A percentile compares a stretch with the other conserved stretches of the same genome.
phyloP scores from a whole-genome alignment of 2,888 invertebrate species.

The Cecidostiba fungosa region DNA sequence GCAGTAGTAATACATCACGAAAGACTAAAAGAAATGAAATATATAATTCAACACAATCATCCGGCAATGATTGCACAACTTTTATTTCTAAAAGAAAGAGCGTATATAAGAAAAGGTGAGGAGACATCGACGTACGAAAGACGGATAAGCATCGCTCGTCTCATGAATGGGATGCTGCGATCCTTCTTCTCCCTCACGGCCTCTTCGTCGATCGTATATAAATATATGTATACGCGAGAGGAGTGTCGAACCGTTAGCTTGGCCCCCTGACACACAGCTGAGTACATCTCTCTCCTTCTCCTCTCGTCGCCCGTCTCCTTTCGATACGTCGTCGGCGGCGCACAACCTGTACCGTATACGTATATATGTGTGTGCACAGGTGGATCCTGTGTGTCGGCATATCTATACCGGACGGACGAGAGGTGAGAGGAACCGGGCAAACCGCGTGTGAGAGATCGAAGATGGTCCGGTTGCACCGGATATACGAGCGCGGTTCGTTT shows the following conservation, averaged over 20 bases:
- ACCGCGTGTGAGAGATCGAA: background rate
- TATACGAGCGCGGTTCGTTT: background rate
- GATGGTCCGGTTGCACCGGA: conserved; percentile 16
- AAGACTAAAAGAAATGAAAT: background rate
- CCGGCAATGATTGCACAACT: background rate
- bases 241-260: conserved; percentile 75
- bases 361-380: background rate
- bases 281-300: conserved; percentile 53
- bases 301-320: conserved; percentile 30
- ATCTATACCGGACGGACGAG: background rate
- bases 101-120: background rate
- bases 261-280: conserved; percentile 77
- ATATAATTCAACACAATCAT: background rate
- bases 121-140: background rate
- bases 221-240: conserved; percentile 26
- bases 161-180: conserved; percentile 67
- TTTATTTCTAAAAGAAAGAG: background rate
- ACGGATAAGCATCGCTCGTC: conserved; percentile 60
- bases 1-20: background rate
- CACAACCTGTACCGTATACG: conserved; percentile 7
- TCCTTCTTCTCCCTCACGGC: conserved; percentile 4
- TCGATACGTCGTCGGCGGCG: background rate
- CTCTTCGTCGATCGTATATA: background rate
- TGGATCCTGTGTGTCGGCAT: background rate
- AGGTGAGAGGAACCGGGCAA: conserved; percentile 8